phyloP scores from a whole-genome alignment of 2,113 vertebrate genomes.

The Narcine bancroftii region DNA sequence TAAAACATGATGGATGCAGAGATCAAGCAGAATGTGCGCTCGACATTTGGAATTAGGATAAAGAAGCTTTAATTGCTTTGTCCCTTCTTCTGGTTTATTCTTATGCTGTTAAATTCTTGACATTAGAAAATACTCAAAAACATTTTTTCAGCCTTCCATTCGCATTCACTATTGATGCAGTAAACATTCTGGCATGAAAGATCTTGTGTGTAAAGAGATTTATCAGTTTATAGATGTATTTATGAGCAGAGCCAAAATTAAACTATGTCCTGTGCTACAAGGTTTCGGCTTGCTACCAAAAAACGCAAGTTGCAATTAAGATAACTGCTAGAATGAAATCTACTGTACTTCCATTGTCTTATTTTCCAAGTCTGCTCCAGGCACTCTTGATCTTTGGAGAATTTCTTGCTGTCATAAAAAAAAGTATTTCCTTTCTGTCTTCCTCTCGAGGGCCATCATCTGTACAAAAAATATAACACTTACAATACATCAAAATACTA shows the following conservation, averaged over 20 bases:
- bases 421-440: neutral
- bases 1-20: too few relatives aligned
- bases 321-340: conserved; percentile 19
- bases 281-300: neutral
- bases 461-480: neutral
- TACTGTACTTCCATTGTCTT: conserved; percentile 24
- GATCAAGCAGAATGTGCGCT: too few relatives aligned
- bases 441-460: neutral
- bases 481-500: neutral
- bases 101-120: neutral
- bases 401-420: neutral
- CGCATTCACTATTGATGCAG: neutral
- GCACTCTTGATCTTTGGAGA: neutral
- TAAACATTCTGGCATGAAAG: neutral
- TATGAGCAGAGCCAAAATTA: too few relatives aligned
- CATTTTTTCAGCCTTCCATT: neutral
- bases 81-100: too few relatives aligned
- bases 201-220: neutral
- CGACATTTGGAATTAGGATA: too few relatives aligned
- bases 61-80: too few relatives aligned
- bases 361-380: neutral
- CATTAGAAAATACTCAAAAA: neutral
- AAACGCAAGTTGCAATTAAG: conserved; percentile 6
- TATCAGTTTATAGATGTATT: neutral
- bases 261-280: neutral